A percentile compares a stretch with the other conserved stretches of the same genome.
These are phyloP conservation scores for Crocallis elinguaria DNA, from an alignment of 2,888 invertebrate genomes.

Conservation along the genomic window DNA sequence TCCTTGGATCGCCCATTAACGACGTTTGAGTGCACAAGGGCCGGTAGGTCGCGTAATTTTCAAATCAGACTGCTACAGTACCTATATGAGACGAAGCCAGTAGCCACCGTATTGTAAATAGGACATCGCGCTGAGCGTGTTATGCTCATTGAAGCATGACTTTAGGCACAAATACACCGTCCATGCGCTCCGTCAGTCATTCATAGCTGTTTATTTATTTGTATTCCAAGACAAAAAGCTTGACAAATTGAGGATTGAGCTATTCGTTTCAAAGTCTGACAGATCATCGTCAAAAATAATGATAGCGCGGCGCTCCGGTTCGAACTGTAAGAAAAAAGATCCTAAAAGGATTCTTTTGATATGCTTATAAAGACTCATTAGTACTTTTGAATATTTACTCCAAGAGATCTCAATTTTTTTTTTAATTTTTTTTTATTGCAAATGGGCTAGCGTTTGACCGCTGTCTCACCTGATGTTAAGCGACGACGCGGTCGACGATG, in stretches of 20 bases:
- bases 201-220: conserved; percentile 14
- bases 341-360: too few relatives aligned
- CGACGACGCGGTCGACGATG: too few relatives aligned
- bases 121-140: conserved; percentile 13
- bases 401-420: too few relatives aligned
- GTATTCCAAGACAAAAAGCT: conserved; percentile 15
- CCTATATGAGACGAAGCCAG: neutral
- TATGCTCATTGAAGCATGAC: conserved; percentile 13
- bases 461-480: too few relatives aligned
- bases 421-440: too few relatives aligned
- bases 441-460: too few relatives aligned
- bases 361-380: too few relatives aligned
- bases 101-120: conserved; percentile 2
- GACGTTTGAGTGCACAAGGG: neutral
- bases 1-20: too few relatives aligned
- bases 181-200: conserved; percentile 19
- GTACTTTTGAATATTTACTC: too few relatives aligned
- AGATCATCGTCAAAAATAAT: neutral
- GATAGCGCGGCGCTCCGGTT: neutral
- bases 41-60: conserved; percentile 18
- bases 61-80: conserved; percentile 15
- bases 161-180: neutral
- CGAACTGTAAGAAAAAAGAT: neutral
- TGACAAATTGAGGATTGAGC: conserved; percentile 11
- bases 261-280: neutral